Evolutionary conservation across 2,888 invertebrate genomes (phyloP), one percentile per base, ranked within the genome.

Genomic region (Andrena marginata): DNA sequence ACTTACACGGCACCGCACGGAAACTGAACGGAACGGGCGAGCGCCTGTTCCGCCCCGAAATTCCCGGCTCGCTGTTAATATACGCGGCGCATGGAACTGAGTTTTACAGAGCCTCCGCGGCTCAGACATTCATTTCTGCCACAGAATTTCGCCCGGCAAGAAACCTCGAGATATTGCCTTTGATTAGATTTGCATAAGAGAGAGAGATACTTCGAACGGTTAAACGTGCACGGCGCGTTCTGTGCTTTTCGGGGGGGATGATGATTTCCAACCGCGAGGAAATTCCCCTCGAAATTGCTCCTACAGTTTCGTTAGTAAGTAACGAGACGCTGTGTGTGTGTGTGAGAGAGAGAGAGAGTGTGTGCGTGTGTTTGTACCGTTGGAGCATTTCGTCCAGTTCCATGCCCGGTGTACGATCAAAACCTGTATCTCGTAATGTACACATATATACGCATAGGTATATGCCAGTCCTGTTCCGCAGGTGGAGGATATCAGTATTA

Each of bases 401-500:
- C 77, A 77, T 84, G 84, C 80, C 70, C 76, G 62, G 26, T 69
- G 70, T 42, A 29, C 62, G 20, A 33, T 3, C 29, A 59, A 20
- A 35, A 33, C 10, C 13, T 73, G 69, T 74, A 68, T 75, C 59
- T 56, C 75, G 84, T 74, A 71, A 70, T 42, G 4, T 42, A 42
- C 1, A 42, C 42, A 42, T 42, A 42, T 42, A 42, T 42, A 42
- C 42, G 42, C 42, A 42, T 42, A 42, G 42, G 42, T 42, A 79
- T 23, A 23, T 69, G 68, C 63, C 75, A 64, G 71, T 29, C 64
- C 79, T 72, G 84, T 83, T 69, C 78, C 72, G 68, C 51, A 75
- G 68, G 33, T 82, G 78, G 73, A 79, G 82, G 82, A 69, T 73
- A 82, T 83, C 84, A 84, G 84, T 84, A 84, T 84, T 84, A 84